These are phyloP conservation scores for Calosoma granatense DNA, from an alignment of 1,140 invertebrate species.

Conservation along the genomic window DNA sequence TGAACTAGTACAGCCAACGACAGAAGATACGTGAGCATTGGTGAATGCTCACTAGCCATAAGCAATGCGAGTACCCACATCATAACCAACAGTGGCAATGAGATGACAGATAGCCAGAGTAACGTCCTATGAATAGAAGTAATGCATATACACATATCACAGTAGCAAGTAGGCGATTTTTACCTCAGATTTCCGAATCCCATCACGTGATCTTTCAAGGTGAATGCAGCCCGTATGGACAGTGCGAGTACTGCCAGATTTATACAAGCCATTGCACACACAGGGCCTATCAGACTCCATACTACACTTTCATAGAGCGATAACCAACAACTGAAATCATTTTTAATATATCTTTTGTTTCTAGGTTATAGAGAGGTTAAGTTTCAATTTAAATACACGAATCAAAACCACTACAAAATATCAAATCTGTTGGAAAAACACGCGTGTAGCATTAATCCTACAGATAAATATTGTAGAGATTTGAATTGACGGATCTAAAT, in stretches of 20 bases:
- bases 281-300: conserved; percentile 83
- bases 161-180: conserved; percentile 12
- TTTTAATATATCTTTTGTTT: too few species aligned
- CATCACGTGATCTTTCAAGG: conserved; percentile 78
- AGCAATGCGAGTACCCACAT: conserved; percentile 75
- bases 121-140: conserved; percentile 56
- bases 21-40: conserved; percentile 60
- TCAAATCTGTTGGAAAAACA: too few species aligned
- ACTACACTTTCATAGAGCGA: conserved; percentile 83
- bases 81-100: conserved; percentile 63
- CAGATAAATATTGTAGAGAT: too few species aligned
- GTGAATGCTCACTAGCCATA: conserved; percentile 65
- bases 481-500: too few species aligned
- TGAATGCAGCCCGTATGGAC: conserved; percentile 81
- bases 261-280: conserved; percentile 62
- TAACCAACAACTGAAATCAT: conserved; percentile 94
- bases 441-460: too few species aligned
- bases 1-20: conserved; percentile 59
- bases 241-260: conserved; percentile 73
- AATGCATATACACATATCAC: background rate
- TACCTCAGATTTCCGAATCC: conserved; percentile 82
- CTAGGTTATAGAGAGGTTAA: too few species aligned
- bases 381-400: too few species aligned
- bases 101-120: conserved; percentile 72
- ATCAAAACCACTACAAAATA: conserved; percentile 17